These are phyloP conservation scores for Venustaconcha ellipsiformis DNA, from an alignment of 1,140 invertebrate genomes.

Conservation along the genomic window DNA sequence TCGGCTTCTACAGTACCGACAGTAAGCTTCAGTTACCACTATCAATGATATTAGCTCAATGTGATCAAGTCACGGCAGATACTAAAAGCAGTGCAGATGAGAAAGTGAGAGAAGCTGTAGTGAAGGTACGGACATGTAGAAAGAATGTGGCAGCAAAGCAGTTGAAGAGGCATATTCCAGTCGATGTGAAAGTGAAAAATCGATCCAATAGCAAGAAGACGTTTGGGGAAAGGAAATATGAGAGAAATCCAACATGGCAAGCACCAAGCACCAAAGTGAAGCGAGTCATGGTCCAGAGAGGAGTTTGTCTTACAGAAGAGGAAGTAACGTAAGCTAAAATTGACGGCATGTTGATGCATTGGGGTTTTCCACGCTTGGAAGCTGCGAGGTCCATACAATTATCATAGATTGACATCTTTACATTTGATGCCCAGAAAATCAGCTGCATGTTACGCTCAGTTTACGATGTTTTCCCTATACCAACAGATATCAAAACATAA, in stretches of 20 bases:
- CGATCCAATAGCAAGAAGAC: not conserved
- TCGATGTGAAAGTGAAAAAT: no score
- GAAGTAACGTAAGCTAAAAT: conserved; percentile 1
- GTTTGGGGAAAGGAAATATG: conserved; percentile 7
- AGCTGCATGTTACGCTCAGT: conserved; percentile 8
- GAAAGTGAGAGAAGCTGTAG: conserved; percentile 12
- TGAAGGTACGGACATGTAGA: conserved; percentile 4
- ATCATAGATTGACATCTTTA: conserved; percentile 7
- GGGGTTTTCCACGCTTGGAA: conserved; percentile 16
- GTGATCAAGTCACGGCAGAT: conserved; percentile 27
- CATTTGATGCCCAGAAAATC: no score
- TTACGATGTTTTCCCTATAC: conserved; percentile 11
- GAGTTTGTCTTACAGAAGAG: conserved; percentile 15
- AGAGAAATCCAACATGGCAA: not conserved
- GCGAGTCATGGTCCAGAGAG: conserved; percentile 8
- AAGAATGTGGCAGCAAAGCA: conserved; percentile 10
- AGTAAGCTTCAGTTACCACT: conserved; percentile 21
- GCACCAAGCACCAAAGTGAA: not conserved
- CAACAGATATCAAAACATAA: conserved; percentile 7
- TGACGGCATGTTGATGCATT: conserved; percentile 6
- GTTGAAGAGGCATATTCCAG: conserved; percentile 2
- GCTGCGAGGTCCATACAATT: not conserved
- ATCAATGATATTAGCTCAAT: conserved; percentile 23
- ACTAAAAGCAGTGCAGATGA: conserved; percentile 20
- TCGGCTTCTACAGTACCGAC: conserved; percentile 26